phyloP scores from a whole-genome alignment of 1,140 invertebrate species.

The Diorhabda sublineata region DNA sequence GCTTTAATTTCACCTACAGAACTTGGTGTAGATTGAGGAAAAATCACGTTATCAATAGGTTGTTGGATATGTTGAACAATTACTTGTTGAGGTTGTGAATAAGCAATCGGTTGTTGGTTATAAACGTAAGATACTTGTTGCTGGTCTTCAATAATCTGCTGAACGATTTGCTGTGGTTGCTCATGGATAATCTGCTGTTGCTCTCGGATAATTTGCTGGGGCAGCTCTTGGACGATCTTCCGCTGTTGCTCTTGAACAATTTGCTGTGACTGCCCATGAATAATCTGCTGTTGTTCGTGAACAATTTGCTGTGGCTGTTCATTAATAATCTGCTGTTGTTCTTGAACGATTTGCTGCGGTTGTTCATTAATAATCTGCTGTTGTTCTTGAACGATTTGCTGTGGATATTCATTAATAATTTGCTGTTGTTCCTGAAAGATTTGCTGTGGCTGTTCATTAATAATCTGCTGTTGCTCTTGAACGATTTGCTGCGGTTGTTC shows the following conservation, averaged over 20 bases:
- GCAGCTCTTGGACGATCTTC: not conserved
- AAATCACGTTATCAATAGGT: not conserved
- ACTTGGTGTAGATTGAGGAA: not conserved
- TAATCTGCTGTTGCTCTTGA: not conserved
- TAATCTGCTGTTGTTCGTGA: not conserved
- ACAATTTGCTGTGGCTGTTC: conserved; percentile 3
- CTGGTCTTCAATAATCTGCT: not conserved
- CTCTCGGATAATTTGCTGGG: not conserved
- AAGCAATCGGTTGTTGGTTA: not conserved
- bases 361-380: not conserved
- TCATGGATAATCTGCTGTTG: not conserved
- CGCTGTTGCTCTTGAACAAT: not conserved
- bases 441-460: not conserved
- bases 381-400: not conserved
- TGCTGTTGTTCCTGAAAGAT: not conserved
- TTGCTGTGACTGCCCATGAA: not conserved
- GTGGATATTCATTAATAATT: not conserved
- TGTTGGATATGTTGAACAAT: not conserved
- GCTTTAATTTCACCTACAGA: too few relatives aligned
- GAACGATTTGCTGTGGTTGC: not conserved
- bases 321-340: not conserved
- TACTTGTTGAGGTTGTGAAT: not conserved
- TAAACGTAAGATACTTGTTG: not conserved
- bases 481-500: not conserved
- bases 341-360: not conserved